A percentile compares a stretch with the other conserved stretches of the same genome.
Conservation (phyloP, 2,888 invertebrate genomes). For the Nemurella pictetii region DNA sequence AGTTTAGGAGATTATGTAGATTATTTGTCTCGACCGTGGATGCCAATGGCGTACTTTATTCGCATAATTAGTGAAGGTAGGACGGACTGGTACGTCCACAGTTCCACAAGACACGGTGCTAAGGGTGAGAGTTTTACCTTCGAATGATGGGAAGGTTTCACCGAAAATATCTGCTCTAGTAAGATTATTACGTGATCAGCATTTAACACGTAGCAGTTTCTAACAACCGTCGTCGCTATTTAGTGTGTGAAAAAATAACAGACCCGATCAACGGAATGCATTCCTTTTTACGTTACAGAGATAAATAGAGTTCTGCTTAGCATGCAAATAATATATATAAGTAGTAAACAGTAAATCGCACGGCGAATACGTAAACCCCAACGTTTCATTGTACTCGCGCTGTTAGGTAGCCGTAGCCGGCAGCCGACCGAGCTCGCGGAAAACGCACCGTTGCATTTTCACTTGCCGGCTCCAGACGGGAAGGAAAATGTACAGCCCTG, state of each 20-base stretch:
- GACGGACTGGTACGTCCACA: neutral
- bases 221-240: neutral
- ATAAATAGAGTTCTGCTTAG: neutral
- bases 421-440: too few species aligned
- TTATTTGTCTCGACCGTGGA: slow-evolving; percentile 14
- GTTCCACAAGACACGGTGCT: neutral
- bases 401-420: too few species aligned
- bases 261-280: neutral
- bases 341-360: too few species aligned
- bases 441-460: neutral
- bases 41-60: slow-evolving; percentile 17
- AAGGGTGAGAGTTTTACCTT: slow-evolving; percentile 1
- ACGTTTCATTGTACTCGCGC: too few species aligned
- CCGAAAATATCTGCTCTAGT: neutral
- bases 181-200: neutral
- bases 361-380: too few species aligned
- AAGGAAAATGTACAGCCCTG: neutral
- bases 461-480: neutral
- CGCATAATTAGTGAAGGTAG: neutral
- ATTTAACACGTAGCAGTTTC: neutral
- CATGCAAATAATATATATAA: too few species aligned
- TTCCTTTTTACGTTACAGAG: neutral
- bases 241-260: neutral
- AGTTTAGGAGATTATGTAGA: neutral
- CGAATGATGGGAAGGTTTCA: slow-evolving; percentile 17